phyloP scores from a whole-genome alignment of 2,888 invertebrate species.

The Nymphalis c-album region DNA sequence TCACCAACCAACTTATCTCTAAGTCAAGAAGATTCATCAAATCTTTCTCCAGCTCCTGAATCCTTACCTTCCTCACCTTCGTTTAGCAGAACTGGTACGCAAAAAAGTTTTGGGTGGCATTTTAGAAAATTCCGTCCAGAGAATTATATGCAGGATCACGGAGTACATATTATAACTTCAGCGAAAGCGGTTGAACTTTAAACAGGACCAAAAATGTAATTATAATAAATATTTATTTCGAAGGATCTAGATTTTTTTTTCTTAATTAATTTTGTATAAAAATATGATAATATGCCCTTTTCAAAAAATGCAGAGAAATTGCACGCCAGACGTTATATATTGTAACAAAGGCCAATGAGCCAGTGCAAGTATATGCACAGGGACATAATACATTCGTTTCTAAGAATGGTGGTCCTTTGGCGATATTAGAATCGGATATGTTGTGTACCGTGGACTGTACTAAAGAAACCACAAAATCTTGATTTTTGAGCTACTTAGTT shows the following conservation, averaged over 20 bases:
- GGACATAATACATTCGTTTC: too few relatives aligned
- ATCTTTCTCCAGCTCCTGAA: slow-evolving; percentile 48
- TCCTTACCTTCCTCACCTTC: slow-evolving; percentile 59
- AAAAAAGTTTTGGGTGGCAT: slow-evolving; percentile 69
- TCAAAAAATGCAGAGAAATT: too few relatives aligned
- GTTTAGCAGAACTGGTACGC: slow-evolving; percentile 56
- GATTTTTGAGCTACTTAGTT: too few relatives aligned
- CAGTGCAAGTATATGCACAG: too few relatives aligned
- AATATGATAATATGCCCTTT: too few relatives aligned
- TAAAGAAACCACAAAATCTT: too few relatives aligned
- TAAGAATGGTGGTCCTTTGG: too few relatives aligned
- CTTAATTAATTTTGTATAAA: too few relatives aligned
- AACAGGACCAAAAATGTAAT: not conserved
- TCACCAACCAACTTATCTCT: slow-evolving; percentile 53
- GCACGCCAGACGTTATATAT: too few relatives aligned
- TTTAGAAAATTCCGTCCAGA: slow-evolving; percentile 61
- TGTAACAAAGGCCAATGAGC: too few relatives aligned
- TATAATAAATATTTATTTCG: not conserved
- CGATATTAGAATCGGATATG: too few relatives aligned
- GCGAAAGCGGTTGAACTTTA: slow-evolving; percentile 33
- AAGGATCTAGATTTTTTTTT: not conserved
- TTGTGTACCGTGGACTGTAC: too few relatives aligned
- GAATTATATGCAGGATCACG: slow-evolving; percentile 42
- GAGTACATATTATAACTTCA: slow-evolving; percentile 15
- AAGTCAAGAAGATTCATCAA: slow-evolving; percentile 53